phyloP scores from a whole-genome alignment of 1,140 invertebrate species.

The Leguminivora glycinivorella region DNA sequence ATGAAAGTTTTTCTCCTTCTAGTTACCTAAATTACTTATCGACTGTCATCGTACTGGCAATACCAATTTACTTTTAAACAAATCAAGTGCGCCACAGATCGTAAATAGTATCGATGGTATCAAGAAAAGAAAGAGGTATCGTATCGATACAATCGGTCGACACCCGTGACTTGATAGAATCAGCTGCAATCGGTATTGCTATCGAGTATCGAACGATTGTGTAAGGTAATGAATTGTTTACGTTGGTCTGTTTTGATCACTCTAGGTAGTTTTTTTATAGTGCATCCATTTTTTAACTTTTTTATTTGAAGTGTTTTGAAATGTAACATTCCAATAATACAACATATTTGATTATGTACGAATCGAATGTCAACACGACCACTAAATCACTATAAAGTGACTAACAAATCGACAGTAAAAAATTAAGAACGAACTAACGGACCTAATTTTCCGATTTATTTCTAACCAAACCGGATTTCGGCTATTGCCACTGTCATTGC shows the following conservation, averaged over 20 bases:
- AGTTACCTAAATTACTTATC: slow-evolving; percentile 7
- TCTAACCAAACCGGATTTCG: background rate
- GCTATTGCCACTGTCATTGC: slow-evolving; percentile 5
- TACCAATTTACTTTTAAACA: slow-evolving; percentile 27
- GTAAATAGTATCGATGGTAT: slow-evolving; percentile 24
- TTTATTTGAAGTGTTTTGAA: no score
- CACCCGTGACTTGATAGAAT: slow-evolving; percentile 12
- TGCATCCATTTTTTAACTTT: no score
- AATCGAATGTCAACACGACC: no score
- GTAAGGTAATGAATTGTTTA: slow-evolving; percentile 24
- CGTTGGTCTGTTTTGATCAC: slow-evolving; percentile 6
- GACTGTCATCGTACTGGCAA: slow-evolving; percentile 24
- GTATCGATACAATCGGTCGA: slow-evolving; percentile 22
- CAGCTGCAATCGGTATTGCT: slow-evolving; percentile 7
- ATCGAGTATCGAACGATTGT: slow-evolving; percentile 8
- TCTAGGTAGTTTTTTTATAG: background rate
- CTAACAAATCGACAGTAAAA: background rate
- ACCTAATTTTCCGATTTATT: background rate
- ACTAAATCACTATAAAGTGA: no score
- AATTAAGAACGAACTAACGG: background rate
- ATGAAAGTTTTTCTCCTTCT: background rate
- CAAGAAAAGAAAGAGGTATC: slow-evolving; percentile 5
- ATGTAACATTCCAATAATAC: no score
- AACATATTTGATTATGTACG: no score
- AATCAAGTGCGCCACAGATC: slow-evolving; percentile 14